Percentiles rank a stretch among this genome's conserved stretches.
Conservation (phyloP, 1,140 invertebrate species). For the Vollenhovia emeryi region DNA sequence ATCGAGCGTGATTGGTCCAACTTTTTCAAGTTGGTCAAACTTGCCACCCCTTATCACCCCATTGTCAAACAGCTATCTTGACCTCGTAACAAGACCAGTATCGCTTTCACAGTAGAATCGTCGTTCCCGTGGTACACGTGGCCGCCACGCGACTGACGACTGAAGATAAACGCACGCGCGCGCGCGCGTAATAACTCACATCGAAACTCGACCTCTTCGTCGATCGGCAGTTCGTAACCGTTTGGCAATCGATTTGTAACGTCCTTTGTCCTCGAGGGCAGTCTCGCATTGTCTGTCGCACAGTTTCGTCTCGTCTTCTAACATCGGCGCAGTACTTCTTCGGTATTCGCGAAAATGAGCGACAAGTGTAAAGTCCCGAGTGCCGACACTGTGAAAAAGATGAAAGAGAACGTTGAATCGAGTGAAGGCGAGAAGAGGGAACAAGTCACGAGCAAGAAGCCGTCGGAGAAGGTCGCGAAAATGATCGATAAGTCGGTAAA, state of each 20-base stretch:
- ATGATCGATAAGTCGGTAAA: too few relatives aligned
- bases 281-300: not conserved
- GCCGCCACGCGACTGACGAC: slow-evolving; percentile 62
- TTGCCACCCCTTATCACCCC: too few relatives aligned
- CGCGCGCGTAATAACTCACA: too few relatives aligned
- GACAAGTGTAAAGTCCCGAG: too few relatives aligned
- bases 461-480: too few relatives aligned
- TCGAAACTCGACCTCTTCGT: not conserved
- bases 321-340: not conserved
- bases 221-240: slow-evolving; percentile 14
- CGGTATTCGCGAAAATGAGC: not conserved
- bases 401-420: too few relatives aligned
- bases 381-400: too few relatives aligned
- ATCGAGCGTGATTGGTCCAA: too few relatives aligned
- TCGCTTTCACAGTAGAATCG: slow-evolving; percentile 10
- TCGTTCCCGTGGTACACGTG: slow-evolving; percentile 40
- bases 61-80: too few relatives aligned
- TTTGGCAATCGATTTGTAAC: not conserved
- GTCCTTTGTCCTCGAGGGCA: not conserved
- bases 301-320: not conserved
- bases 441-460: too few relatives aligned
- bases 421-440: too few relatives aligned
- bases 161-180: slow-evolving; percentile 50
- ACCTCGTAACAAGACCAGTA: slow-evolving; percentile 27
- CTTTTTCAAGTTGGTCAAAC: too few relatives aligned